Base-by-base conservation (phyloP, 2,113 vertebrate genomes). In the Martes martes region DNA sequence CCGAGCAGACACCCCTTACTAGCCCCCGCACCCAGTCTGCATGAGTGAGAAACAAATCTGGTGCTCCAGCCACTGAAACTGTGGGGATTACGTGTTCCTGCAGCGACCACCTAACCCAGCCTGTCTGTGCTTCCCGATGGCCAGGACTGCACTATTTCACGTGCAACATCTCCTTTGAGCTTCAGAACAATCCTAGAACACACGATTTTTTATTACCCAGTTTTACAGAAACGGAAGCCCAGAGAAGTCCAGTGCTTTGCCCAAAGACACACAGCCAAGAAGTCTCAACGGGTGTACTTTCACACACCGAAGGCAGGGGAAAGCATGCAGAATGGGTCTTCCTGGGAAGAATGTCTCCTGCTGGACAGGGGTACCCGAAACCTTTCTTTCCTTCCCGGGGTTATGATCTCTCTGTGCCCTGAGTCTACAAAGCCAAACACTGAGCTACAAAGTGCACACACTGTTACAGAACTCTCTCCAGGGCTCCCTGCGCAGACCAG, bases 71-170 rank as follows among this genome's bases (percentile, higher is more conserved):
- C 52, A 13, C 42, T 16, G 33, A 19, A 65, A 31, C 7, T 8
- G 0, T 11, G 21, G 45, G 18, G 28, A 28, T 11, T 26, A 13
- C 39, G 31, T 73, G 47, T 33, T 33, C 52, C 11, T 4, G 4
- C 7, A 52, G 42, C 39, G 1, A 47, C 4, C 61, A 18, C 21
- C 59, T 33, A 18, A 19, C 28, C 7, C 74, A 15, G 26, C 36
- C 45, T 28, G n/a, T 28, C 65, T 65, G n/a, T 31, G 36, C n/a
- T 47, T 31, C 2, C 24, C 2, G 0, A 0, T 2, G 11, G 24
- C 16, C n/a, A 45, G 57, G 24, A 24, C 31, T 23, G 1, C 1
- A 31, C 42, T 2, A 26, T 47, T 16, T 42, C 82, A 15, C 9
- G 0, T 1, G 36, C 36, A 31, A 5, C 4, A 1, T 52, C 33